phyloP scores from a whole-genome alignment of 2,113 vertebrate genomes.

The Triplophysa siluroides region DNA sequence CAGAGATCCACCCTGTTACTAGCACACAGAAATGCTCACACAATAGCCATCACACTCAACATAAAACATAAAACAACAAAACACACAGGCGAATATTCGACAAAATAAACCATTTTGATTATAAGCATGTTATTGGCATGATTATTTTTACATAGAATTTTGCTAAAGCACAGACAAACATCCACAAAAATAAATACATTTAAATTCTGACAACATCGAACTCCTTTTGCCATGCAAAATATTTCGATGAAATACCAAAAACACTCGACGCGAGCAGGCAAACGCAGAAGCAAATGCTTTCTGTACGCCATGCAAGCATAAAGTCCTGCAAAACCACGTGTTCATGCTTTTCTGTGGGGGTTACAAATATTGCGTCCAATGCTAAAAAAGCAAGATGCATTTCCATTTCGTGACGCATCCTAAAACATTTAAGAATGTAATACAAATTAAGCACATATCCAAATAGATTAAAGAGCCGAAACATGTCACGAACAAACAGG shows the following conservation, averaged over 20 bases:
- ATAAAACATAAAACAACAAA: not conserved
- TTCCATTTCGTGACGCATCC: too few relatives aligned
- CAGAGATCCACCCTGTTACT: not conserved
- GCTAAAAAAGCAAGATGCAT: not conserved
- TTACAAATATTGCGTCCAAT: not conserved
- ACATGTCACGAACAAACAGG: not conserved
- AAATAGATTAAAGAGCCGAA: not conserved
- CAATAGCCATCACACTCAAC: not conserved
- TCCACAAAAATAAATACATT: too few relatives aligned
- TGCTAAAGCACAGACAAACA: too few relatives aligned
- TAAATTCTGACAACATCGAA: not conserved
- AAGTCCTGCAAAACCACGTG: not conserved
- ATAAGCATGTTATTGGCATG: too few relatives aligned
- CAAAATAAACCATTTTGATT: not conserved
- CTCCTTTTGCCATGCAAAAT: too few relatives aligned
- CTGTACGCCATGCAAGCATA: not conserved
- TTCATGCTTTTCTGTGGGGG: not conserved
- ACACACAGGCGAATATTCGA: not conserved
- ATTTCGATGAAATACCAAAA: not conserved
- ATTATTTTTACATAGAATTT: too few relatives aligned
- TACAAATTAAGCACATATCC: not conserved
- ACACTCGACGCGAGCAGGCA: not conserved
- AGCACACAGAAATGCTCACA: not conserved
- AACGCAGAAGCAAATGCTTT: not conserved
- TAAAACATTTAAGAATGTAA: too few relatives aligned